phyloP scores from a whole-genome alignment of 2,113 vertebrate genomes.

The Rhegmatorhina hoffmannsi region DNA sequence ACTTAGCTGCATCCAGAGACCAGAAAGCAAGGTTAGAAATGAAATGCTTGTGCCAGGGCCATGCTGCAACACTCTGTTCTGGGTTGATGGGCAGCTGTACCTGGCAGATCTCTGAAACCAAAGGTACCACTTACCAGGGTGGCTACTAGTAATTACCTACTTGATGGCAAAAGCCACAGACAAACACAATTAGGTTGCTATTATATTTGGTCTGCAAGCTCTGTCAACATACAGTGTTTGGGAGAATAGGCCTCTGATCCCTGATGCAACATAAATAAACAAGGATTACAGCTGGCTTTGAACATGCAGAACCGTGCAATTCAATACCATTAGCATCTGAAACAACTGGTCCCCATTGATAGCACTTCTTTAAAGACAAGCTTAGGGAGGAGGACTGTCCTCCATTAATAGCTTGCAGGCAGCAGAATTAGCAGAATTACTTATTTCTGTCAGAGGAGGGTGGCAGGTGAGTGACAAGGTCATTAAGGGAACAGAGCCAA shows the following conservation, averaged over 20 bases:
- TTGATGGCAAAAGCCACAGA: neutral
- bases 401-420: neutral
- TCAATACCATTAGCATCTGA: slow-evolving; percentile 54
- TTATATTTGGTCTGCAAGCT: neutral
- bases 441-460: neutral
- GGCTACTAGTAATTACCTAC: neutral
- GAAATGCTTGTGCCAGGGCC: neutral
- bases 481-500: slow-evolving; percentile 26
- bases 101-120: neutral
- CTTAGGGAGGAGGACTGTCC: slow-evolving; percentile 7
- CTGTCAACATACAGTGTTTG: neutral
- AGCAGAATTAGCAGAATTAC: slow-evolving; percentile 52
- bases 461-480: slow-evolving; percentile 52
- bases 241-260: slow-evolving; percentile 28
- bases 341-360: slow-evolving; percentile 14
- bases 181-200: neutral
- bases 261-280: slow-evolving; percentile 50
- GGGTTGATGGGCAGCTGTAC: neutral
- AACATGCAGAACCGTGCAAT: neutral
- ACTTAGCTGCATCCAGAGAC: neutral
- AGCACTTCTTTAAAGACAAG: slow-evolving; percentile 24
- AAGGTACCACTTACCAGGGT: neutral
- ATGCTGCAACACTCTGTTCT: neutral
- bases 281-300: slow-evolving; percentile 47
- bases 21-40: neutral